Evolutionary conservation across 1,140 invertebrate genomes (phyloP), one percentile per base, ranked within the genome.

Genomic region (Chrysomallon squamiferum): DNA sequence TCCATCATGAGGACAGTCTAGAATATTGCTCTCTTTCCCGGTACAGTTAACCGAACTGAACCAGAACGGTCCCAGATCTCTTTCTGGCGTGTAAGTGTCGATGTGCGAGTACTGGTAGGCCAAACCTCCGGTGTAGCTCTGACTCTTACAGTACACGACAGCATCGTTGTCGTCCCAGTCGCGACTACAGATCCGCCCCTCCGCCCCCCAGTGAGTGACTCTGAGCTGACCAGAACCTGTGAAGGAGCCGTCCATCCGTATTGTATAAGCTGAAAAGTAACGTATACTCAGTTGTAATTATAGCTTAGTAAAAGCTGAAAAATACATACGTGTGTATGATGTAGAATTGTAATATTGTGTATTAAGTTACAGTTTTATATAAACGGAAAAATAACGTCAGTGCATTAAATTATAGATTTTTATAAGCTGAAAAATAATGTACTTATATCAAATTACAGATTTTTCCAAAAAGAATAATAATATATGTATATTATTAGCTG

Each of bases 141-240:
- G 38, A 9, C 41, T 62, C 47, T 64, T 67, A 66, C 81, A 83
- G 25, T 75, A 71, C 0, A 82, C 77, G 15, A 58, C 47, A 6
- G 81, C 81, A 52, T 83, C 81, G 25, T 49, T 59, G 59, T 83
- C 79, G 52, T 74, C 75, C 81, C 81, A 83, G 18, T 68, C 65
- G 4, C 38, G 30, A 20, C 69, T 66, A 66, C 81, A 83, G 15
- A 83, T 77, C 13, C 78, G 66, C 22, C 81, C 81, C 9, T 66
- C 59, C 0, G 73, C 58, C 11, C 75, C 76, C n/a, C 73, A 72
- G 57, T 78, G 70, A 15, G 58, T 70, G 1, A 83, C 81, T 6
- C 49, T 25, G 11, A 82, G 63, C 29, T 64, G 67, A n/a, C 80
- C 80, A 25, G 61, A 64, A 49, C 64, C 66, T 45, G 69, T 63